These are phyloP conservation scores for Synergus gifuensis DNA, from an alignment of 2,888 invertebrate genomes.

Conservation along the genomic window DNA sequence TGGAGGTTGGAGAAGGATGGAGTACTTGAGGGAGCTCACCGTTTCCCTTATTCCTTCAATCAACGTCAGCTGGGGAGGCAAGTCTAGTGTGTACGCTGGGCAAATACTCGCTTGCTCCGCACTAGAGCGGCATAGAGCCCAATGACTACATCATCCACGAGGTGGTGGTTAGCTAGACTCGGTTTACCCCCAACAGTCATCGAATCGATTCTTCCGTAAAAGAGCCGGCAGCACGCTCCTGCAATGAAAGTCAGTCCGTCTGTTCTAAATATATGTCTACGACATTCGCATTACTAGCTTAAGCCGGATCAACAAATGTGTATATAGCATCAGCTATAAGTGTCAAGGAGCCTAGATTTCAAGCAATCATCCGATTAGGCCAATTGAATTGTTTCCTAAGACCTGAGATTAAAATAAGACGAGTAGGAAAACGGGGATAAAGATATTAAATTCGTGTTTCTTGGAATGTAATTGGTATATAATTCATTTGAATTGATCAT, in stretches of 20 bases:
- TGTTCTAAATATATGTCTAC: background rate
- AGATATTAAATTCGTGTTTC: background rate
- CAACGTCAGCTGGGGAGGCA: slow-evolving; percentile 77
- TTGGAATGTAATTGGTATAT: background rate
- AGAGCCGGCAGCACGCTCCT: slow-evolving; percentile 46
- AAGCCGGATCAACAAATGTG: background rate
- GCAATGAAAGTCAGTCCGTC: slow-evolving; percentile 1
- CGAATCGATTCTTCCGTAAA: slow-evolving; percentile 62
- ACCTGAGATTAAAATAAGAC: background rate
- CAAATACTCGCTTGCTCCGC: slow-evolving; percentile 75
- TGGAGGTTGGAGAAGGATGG: slow-evolving; percentile 50
- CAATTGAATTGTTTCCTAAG: slow-evolving; percentile 19
- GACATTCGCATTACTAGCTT: background rate
- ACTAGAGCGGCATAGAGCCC: slow-evolving; percentile 73
- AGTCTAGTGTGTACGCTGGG: slow-evolving; percentile 76
- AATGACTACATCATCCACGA: slow-evolving; percentile 75
- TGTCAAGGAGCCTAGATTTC: slow-evolving; percentile 32
- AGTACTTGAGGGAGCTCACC: slow-evolving; percentile 65
- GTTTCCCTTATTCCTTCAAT: slow-evolving; percentile 78
- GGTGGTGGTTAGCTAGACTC: slow-evolving; percentile 68
- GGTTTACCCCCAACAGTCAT: slow-evolving; percentile 62
- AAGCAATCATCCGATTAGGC: slow-evolving; percentile 8
- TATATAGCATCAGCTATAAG: background rate
- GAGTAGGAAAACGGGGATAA: no score
- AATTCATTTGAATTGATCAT: background rate